Evolutionary conservation across 2,888 invertebrate species (phyloP), one percentile per base, ranked within the genome.

Genomic region (Ganaspis brasiliensis): DNA sequence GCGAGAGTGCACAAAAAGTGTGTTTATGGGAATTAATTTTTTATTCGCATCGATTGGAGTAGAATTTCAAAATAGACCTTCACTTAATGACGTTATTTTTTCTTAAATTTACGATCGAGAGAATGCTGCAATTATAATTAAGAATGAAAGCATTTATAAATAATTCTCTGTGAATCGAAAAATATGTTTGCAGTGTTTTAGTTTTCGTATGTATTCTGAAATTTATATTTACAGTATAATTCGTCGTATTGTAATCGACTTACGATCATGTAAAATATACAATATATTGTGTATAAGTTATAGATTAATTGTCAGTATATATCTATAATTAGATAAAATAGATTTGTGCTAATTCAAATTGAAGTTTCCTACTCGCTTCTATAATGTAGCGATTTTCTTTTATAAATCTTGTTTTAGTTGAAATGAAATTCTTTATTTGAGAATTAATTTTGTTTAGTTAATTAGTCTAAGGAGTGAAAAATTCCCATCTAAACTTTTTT

Each of bases 241-340:
- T 80, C 80, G 75, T 82, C 75, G 70, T 79, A 80, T 79, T 83
- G 82, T 84, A 83, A 81, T 79, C 77, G 76, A 83, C 79, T 82
- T 79, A 79, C 77, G 79, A 81, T 80, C 75, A 74, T 83, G 82
- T 81, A 83, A 79, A 84, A 84, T 83, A 84, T 81, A 79, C 79
- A 72, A 35, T 79, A 78, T 79, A 80, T 79, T 80, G 75, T 67
- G 67, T 67, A 67, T 49, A 67, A 40, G 67, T 45, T 24, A 45
- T n/a, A 45, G 67, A 67, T 45, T 67, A 40, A 63, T 63, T 40
- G 40, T 67, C 45, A 67, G 8, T 49, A 10, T 49, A 67, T 40
- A 40, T 49, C 26, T 67, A 67, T 9, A 26, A 45, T 24, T n/a
- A 10, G 63, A 37, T 63, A 49, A 67, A 26, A n/a, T 40, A 40